A percentile compares a stretch with the other conserved stretches of the same genome.
Conservation (phyloP, 1,140 invertebrate species). For the Acromyrmex echinatior region DNA sequence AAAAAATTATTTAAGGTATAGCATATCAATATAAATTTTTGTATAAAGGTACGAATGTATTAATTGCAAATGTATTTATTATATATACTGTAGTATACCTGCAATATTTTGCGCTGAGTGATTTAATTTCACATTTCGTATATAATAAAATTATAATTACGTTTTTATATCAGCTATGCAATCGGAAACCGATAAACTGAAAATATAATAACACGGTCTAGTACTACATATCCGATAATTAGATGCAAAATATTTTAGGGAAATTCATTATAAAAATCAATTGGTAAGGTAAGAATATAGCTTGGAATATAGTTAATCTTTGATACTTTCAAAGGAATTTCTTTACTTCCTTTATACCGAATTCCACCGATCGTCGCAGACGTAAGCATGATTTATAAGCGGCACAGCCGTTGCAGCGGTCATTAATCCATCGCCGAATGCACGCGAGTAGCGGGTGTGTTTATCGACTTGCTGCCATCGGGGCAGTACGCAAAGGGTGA, state of each 20-base stretch:
- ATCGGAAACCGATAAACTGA: not conserved
- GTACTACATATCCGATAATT: not conserved
- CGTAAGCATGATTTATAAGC: conserved; percentile 59
- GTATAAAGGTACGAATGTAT: not conserved
- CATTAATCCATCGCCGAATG: conserved; percentile 61
- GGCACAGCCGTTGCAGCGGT: conserved; percentile 51
- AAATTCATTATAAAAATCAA: not conserved
- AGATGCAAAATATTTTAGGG: not conserved
- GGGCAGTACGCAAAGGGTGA: conserved; percentile 41
- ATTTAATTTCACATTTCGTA: not conserved
- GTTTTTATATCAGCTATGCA: conserved; percentile 4
- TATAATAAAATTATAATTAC: not conserved
- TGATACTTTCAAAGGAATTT: not conserved
- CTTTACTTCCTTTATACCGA: conserved; percentile 1
- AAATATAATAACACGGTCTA: not conserved
- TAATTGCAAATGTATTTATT: not conserved
- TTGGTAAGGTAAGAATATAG: not conserved
- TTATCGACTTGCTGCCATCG: conserved; percentile 58
- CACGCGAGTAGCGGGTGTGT: conserved; percentile 54
- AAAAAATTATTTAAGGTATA: conserved; percentile 2
- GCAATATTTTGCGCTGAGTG: not conserved
- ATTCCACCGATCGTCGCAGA: conserved; percentile 30
- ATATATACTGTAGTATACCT: not conserved
- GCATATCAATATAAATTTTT: not conserved
- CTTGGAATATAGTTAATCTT: conserved; percentile 1